Evolutionary conservation across 2,113 vertebrate species (phyloP), one percentile per base, ranked within the genome.

Genomic region (Montifringilla adamsi): DNA sequence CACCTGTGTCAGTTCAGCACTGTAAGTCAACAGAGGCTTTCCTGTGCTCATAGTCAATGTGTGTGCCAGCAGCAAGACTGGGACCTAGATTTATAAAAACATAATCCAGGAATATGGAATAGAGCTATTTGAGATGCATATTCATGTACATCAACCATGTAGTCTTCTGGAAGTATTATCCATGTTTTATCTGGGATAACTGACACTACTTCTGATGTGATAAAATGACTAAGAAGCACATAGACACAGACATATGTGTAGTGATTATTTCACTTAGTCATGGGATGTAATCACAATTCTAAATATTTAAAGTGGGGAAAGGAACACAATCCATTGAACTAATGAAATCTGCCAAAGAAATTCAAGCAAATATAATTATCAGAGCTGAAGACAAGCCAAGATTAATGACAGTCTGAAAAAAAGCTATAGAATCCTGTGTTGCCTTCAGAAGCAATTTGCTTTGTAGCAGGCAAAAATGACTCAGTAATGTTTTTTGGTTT

Each of bases 291-390:
- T 63, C 83, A 70, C 56, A 86, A 49, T 39, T 39, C 83, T 84
- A 84, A 93, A 63, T 86, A 90, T 87, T 93, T 90, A 49, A 92
- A 59, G 85, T 26, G 24, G 33, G 11, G 27, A 68, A 87, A 56
- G 37, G 81, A 85, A 87, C 35, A 68, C 64, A 86, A 53, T 88
- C 83, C 31, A 84, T 15, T 90, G 82, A 83, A 64, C 64, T 90
- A 77, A 77, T 90, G 74, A 94, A 87, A 86, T 67, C 68, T 90
- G 68, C 83, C 47, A 90, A 46, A 64, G 63, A 91, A 74, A 87
- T 68, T 89, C 56, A 92, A 94, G 64, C 77, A 95, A 93, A 89
- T 93, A 24, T 6, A 87, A 94, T 95, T 66, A 91, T 76, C 62
- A 80, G 78, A 72, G 47, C 44, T 88, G 92, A 93, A 95, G 68